Base-by-base conservation (phyloP, 1,140 invertebrate species). In the Sycobia sp. region DNA sequence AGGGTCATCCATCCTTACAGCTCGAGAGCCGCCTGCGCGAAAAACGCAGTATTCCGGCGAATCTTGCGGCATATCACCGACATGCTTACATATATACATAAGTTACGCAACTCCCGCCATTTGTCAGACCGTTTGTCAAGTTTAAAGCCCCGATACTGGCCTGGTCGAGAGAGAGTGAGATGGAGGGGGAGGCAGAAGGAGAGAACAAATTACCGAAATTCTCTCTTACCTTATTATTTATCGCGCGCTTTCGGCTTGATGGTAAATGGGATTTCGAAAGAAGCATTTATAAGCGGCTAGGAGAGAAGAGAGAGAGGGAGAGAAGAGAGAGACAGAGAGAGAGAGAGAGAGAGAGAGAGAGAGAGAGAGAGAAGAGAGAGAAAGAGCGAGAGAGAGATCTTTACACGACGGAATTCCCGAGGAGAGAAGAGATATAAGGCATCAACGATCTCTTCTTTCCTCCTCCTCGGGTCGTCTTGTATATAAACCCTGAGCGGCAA, bases 191-290 rank as follows among this genome's bases (percentile, higher is more conserved):
- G 49, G 7, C 38, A 39, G 38, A 7, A 14, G 16, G 18, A 11
- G 60, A 62, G 50, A 62, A 62, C 60, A 62, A 62, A 62, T 62
- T 62, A 54, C 49, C 59, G 14, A 47, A 55, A 62, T 43, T 62
- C 50, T 47, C 51, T 29, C 23, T 39, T 50, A 51, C 38, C 49
- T 61, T 57, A 63, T 57, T 63, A 63, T 63, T 63, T 63, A 63
- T 63, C 61, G 47, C 44, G 43, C 44, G 60, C 51, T 55, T 39
- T 62, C 41, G 51, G 51, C 46, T 50, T 34, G n/a, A n/a, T n/a
- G 61, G 53, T 51, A 57, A 63, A 63, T 57, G 61, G 54, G 54
- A 63, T 63, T 63, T 63, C 61, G 54, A 63, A 63, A 63, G 53
- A 63, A 63, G 29, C 54, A 63, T 62, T 62, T 62, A 62, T 62